Base-by-base conservation (phyloP, 2,888 invertebrate genomes). In the Seira ritae region DNA sequence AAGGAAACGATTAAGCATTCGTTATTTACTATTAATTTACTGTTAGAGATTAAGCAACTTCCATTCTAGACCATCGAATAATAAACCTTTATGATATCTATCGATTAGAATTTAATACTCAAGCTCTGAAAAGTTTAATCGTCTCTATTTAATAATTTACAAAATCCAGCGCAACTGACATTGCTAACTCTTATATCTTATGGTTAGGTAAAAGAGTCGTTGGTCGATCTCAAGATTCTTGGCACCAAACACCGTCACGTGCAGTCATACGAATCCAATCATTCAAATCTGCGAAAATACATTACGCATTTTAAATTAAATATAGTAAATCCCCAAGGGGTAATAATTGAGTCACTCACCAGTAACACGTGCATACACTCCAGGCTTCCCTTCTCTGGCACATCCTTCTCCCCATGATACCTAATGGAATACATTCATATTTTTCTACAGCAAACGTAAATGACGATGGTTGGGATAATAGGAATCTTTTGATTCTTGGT, bases 251-350 rank as follows among this genome's bases (percentile, higher is more conserved):
- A n/a, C 82, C 86, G 15, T 24, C 46, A 10, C 80, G 68, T 10
- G 87, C 81, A 4, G 83, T 75, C 74, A 84, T 79, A 62, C 87
- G 62, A 20, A 88, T 85, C 87, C 87, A 88, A 65, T 87, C 88
- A 62, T 87, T 87, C 10, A 86, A 23, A 20, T 86, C 88, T 83
- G 70, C 22, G 62, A 79, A 80, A n/a, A 55, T 55, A 55, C 8
- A 31, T 31, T 31, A 2, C 3, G 2, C 31, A 31, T 31, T 31
- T 31, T 31, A 31, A 31, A 4, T 31, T 31, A 8, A 31, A 31
- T 31, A 8, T 31, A 31, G 31, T 31, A n/a, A n/a, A n/a, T n/a
- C n/a, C n/a, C n/a, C 24, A 55, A 23, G 17, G n/a, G 20, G 10
- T 19, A 62, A 20, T 68, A 19, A 50, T 76, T 4, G 17, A 31